Evolutionary conservation across 2,797 vertebrate genomes (phyloP).

Genomic region (Dendrocincla fuliginosa): DNA sequence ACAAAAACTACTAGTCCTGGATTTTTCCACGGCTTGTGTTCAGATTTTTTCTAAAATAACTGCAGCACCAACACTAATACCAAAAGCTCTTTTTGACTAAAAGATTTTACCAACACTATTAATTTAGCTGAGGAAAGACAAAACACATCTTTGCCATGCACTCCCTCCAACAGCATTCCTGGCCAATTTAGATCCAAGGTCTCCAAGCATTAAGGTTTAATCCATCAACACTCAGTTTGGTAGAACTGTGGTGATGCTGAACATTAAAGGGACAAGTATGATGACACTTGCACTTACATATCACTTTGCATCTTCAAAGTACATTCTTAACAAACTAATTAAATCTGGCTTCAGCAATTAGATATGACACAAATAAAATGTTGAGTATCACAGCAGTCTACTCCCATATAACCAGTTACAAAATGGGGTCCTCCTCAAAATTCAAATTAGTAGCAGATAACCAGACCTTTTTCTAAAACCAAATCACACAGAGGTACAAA

Average conservation of each 20-base stretch:
- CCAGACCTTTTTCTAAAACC: neutral
- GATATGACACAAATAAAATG: slow-evolving; percentile 32
- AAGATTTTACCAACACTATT: neutral
- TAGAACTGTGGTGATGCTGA: neutral
- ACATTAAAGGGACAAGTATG: slow-evolving; percentile 35
- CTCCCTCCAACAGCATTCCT: neutral
- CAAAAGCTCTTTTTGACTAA: neutral
- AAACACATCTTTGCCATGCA: rapidly evolving
- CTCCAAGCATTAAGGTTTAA: neutral
- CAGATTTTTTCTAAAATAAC: neutral
- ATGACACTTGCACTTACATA: slow-evolving; percentile 24
- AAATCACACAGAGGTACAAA: neutral
- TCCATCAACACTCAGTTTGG: neutral
- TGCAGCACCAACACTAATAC: neutral
- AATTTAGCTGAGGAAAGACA: neutral
- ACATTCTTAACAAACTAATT: slow-evolving; percentile 45
- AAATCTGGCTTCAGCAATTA: slow-evolving; percentile 46
- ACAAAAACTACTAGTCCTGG: neutral
- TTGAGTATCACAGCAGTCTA: neutral
- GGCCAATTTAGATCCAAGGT: neutral
- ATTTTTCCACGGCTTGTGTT: neutral
- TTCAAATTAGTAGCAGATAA: slow-evolving; percentile 2
- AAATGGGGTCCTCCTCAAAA: slow-evolving; percentile 44
- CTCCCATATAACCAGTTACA: slow-evolving; percentile 39
- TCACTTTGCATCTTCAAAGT: slow-evolving; percentile 34